A percentile compares a stretch with the other conserved stretches of the same genome.
These are phyloP conservation scores for Anagrus nilaparvatae DNA, from an alignment of 1,140 invertebrate genomes.

Conservation along the genomic window DNA sequence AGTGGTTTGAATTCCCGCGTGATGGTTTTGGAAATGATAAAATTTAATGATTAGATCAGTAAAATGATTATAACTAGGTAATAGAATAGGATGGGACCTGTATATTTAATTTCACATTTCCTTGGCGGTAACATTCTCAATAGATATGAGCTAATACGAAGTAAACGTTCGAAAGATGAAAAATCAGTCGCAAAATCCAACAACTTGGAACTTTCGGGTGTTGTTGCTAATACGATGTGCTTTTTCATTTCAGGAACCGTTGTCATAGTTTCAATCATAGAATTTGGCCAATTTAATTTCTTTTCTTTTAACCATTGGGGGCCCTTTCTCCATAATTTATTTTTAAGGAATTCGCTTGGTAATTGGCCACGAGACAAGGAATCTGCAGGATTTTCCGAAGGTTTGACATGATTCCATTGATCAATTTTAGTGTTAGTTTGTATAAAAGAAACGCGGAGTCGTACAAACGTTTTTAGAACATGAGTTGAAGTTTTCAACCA, in stretches of 20 bases:
- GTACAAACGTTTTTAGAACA: conserved; percentile 9
- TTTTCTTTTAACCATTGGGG: conserved; percentile 4
- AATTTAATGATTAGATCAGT: background rate
- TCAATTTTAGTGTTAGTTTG: conserved; percentile 11
- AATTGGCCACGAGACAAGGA: conserved; percentile 9
- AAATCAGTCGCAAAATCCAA: too few relatives aligned
- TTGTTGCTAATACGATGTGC: too few relatives aligned
- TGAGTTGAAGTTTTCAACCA: conserved; percentile 7
- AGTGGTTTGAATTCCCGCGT: background rate
- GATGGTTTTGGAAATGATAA: background rate
- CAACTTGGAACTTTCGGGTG: too few relatives aligned
- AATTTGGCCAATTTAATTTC: conserved; percentile 3
- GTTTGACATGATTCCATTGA: conserved; percentile 23
- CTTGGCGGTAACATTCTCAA: too few relatives aligned
- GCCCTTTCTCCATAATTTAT: background rate
- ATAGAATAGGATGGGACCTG: background rate
- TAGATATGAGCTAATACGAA: too few relatives aligned
- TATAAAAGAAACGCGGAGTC: conserved; percentile 19
- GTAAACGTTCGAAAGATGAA: too few relatives aligned
- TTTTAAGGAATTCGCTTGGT: background rate
- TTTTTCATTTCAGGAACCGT: too few relatives aligned
- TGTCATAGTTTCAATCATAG: too few relatives aligned
- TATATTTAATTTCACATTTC: too few relatives aligned
- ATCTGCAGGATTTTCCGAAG: conserved; percentile 28
- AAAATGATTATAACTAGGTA: background rate